Base-by-base conservation (phyloP, 2,888 invertebrate species). In the Philhelius pedissequus region DNA sequence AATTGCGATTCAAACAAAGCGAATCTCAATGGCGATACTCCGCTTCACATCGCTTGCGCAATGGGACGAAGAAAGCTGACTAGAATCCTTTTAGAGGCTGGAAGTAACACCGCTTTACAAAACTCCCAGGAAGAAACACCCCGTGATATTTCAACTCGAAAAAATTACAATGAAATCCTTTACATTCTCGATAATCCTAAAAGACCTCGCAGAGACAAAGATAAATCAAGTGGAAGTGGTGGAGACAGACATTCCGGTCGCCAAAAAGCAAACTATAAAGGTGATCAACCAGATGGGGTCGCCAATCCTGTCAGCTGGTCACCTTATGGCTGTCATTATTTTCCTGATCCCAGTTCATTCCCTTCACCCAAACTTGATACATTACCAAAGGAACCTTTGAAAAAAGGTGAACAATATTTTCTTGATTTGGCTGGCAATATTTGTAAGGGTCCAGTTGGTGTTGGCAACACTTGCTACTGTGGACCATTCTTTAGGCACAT, bases 11-110 rank as follows among this genome's bases (percentile, higher is more conserved):
- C 96, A 69, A 96, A 96, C 77, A 96, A 97, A 88, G 96, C 96
- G 89, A 99, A 99, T 91, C 97, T 98, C 93, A 99, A 99, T 92
- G 98, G 98, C 0, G 98, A 99, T 92, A 97, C 98, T 0, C 96
- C 97, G 0, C 92, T 99, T 13, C 98, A 99, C 91, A 98, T 99
- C 88, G 95, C 98, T 0, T 96, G 97, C 8, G 98, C 98, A 1
- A 97, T 98, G 96, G 97, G 97, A 6, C 93, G 98, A 22, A 92
- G 97, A 69, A 98, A 98, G 92, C 93, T 99, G 79, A 97, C 98
- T 9, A 94, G 97, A 88, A 97, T 99, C 87, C 93, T 99, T 20
- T 93, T 98, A 32, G 97, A 98, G 90, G 96, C 97, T 0, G 96
- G 96, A 71, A 96, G 97, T 89, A 96, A 95, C 88, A 92, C 93